Percentiles rank a stretch among this genome's conserved stretches.
Conservation (phyloP, 2,888 invertebrate species). For the Zaprionus lineosus region DNA sequence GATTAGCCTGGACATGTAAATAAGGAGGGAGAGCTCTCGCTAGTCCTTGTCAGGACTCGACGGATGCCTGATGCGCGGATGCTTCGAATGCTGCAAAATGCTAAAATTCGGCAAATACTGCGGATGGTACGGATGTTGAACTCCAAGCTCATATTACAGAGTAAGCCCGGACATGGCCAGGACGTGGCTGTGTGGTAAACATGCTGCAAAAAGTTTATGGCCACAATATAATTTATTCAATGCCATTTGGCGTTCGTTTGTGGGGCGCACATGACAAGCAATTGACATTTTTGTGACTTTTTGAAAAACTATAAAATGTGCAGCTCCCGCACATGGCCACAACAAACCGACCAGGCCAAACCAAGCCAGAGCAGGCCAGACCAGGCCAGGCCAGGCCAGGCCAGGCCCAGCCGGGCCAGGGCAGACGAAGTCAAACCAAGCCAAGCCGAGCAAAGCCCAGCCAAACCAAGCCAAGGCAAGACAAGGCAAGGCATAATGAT, state of each 20-base stretch:
- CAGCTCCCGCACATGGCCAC: constrained; percentile 47
- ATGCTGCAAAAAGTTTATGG: constrained; percentile 69
- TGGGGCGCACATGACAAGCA: constrained; percentile 68
- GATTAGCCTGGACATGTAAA: constrained; percentile 54
- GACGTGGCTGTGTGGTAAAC: constrained; percentile 52
- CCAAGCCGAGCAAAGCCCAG: constrained; percentile 34
- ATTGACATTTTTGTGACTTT: constrained; percentile 79
- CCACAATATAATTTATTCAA: constrained; percentile 77
- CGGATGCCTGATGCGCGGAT: not conserved
- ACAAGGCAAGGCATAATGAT: constrained; percentile 45
- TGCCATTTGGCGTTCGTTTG: constrained; percentile 64
- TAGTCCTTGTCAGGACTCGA: not conserved
- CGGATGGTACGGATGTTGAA: constrained; percentile 3
- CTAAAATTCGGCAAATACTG: not conserved
- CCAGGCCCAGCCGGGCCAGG: constrained; percentile 20
- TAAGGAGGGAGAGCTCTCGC: not conserved
- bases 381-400: constrained; percentile 30
- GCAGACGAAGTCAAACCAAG: constrained; percentile 59
- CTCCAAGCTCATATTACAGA: constrained; percentile 32
- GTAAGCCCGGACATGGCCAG: constrained; percentile 39
- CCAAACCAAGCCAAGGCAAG: constrained; percentile 47
- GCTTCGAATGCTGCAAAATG: not conserved
- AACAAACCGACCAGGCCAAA: constrained; percentile 14
- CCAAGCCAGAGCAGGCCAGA: constrained; percentile 37
- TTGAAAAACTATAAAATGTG: constrained; percentile 78